Evolutionary conservation across 2,888 invertebrate genomes (phyloP), one percentile per base, ranked within the genome.

Genomic region (Sesia bembeciformis): DNA sequence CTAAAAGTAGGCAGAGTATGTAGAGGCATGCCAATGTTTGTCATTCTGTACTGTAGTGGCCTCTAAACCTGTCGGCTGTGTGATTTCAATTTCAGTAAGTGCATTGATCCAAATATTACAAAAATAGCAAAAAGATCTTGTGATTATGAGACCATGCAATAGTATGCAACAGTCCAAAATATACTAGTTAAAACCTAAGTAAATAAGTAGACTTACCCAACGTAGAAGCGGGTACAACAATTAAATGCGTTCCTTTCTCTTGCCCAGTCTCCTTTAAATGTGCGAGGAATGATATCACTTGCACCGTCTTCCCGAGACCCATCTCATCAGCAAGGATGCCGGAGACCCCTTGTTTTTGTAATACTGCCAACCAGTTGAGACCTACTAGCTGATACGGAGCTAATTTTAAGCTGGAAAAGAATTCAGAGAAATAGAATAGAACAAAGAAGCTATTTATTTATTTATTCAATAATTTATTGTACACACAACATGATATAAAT

Each of bases 251-350:
- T 6, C 94, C 95, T 59, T 90, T 90, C 2, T 92, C 90, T 51
- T 93, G 92, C 0, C 93, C 93, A 0, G 93, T 92, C 74, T 98
- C 96, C 80, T 97, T 95, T 8, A 98, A 87, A 74, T 98, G 95
- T 0, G 97, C 95, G 0, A 98, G 90, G 81, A 97, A 97, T 0
- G 97, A 93, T 61, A 98, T 97, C n/a, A 97, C 94, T 79, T 98
- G 97, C 60, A 98, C 94, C 0, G 98, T 98, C 85, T 98, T 98
- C 4, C 97, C 97, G 3, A 98, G 87, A 0, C 97, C 97, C 98
- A 99, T 99, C 90, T 99, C 98, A 78, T 99, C 98, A 0, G 98
- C 98, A 60, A 99, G 88, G 68, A 99, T 98, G 0, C 97, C 97
- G 70, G 98, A 98, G 49, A 98, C 94, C 7, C 94, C 93, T 69